A percentile compares a stretch with the other conserved stretches of the same genome.
Conservation (phyloP, 1,140 invertebrate species). For the Muscidifurax raptorellus region DNA sequence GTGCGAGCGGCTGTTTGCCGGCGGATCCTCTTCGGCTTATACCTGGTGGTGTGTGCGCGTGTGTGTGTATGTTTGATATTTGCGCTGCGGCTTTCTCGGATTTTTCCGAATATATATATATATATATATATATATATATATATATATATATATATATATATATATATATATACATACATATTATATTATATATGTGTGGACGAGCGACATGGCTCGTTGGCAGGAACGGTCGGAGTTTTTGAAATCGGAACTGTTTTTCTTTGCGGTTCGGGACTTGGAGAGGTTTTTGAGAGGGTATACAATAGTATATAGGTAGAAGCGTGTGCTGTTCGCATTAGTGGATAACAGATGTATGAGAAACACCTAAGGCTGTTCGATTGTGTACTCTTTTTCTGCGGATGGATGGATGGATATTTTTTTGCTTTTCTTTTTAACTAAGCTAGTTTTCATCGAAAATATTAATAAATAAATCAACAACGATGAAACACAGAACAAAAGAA, state of each 20-base stretch:
- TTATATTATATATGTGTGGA: neutral
- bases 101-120: neutral
- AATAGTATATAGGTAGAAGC: no score
- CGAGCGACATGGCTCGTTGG: conserved; percentile 11
- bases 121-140: neutral
- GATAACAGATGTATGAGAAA: neutral
- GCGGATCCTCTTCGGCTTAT: conserved; percentile 48
- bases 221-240: neutral
- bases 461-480: no score
- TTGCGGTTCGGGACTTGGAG: neutral
- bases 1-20: conserved; percentile 60
- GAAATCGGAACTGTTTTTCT: conserved; percentile 32
- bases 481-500: no score
- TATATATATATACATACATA: neutral
- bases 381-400: no score
- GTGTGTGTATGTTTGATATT: neutral
- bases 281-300: neutral
- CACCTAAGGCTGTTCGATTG: neutral
- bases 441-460: no score
- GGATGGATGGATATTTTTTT: no score
- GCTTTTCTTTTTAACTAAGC: no score
- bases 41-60: neutral
- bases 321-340: conserved; percentile 18
- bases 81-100: neutral
- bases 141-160: no score